Conservation (phyloP, 2,888 invertebrate genomes). For the Polydrusus pterygomalis region DNA sequence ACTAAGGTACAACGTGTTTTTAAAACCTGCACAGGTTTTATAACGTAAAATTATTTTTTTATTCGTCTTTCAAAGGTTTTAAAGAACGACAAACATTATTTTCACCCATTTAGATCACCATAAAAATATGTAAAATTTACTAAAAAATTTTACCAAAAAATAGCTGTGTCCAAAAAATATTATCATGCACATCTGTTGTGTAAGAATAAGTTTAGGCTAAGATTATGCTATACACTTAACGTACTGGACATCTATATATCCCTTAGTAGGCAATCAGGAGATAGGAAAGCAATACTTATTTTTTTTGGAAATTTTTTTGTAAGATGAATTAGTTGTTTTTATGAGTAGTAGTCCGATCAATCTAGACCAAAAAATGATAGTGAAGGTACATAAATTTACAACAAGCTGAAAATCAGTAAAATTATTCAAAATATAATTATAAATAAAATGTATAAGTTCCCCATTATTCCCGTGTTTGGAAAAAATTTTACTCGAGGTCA, state of each 20-base stretch:
- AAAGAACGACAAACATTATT: background rate
- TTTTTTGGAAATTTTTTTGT: slow-evolving; percentile 3
- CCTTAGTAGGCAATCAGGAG: slow-evolving; percentile 28
- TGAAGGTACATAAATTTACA: too few relatives aligned
- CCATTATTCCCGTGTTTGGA: too few relatives aligned
- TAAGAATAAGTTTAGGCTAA: slow-evolving; percentile 18
- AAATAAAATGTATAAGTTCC: too few relatives aligned
- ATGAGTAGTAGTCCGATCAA: too few relatives aligned
- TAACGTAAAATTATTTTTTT: too few relatives aligned
- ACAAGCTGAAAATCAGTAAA: too few relatives aligned
- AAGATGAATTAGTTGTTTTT: background rate
- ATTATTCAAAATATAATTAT: too few relatives aligned
- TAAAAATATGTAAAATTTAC: slow-evolving; percentile 28
- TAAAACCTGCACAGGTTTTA: background rate
- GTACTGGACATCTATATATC: slow-evolving; percentile 4
- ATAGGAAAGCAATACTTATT: slow-evolving; percentile 34
- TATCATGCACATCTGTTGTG: slow-evolving; percentile 42
- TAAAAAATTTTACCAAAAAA: slow-evolving; percentile 35
- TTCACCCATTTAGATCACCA: slow-evolving; percentile 11
- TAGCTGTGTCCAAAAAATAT: slow-evolving; percentile 46
- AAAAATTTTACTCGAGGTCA: too few relatives aligned
- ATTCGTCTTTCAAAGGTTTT: background rate
- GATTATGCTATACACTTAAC: slow-evolving; percentile 17
- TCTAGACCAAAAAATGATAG: too few relatives aligned
- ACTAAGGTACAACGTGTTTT: background rate